Percentiles rank a stretch among this genome's conserved stretches.
These are phyloP conservation scores for Aphyosemion australe DNA, from an alignment of 2,113 vertebrate species.

Conservation along the genomic window DNA sequence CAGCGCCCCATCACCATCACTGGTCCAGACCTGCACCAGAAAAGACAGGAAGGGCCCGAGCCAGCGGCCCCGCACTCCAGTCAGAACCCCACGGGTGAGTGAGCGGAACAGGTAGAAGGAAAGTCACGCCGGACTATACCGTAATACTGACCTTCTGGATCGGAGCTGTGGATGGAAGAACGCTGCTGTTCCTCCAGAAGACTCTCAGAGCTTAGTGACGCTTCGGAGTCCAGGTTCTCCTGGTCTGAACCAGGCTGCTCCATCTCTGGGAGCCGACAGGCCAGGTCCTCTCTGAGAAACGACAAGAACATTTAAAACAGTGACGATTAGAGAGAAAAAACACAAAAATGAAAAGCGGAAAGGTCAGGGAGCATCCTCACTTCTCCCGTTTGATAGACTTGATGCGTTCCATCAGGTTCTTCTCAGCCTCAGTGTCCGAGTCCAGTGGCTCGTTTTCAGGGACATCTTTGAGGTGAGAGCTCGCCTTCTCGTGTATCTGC, in stretches of 20 bases:
- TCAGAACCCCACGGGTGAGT: constrained; percentile 66
- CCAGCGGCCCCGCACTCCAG: constrained; percentile 52
- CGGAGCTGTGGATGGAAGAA: constrained; percentile 60
- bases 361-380: constrained; percentile 69
- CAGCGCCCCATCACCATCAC: constrained; percentile 77
- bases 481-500: constrained; percentile 75
- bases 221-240: constrained; percentile 93
- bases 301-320: neutral
- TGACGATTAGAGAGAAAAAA: neutral
- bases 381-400: constrained; percentile 97
- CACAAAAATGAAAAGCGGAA: neutral
- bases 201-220: constrained; percentile 93
- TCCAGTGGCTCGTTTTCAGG: constrained; percentile 83
- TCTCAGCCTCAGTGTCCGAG: constrained; percentile 82
- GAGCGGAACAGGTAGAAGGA: constrained; percentile 39
- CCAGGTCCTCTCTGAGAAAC: constrained; percentile 88
- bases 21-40: constrained; percentile 82
- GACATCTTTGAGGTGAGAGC: constrained; percentile 75
- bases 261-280: constrained; percentile 91
- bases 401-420: constrained; percentile 89
- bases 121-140: constrained; percentile 57
- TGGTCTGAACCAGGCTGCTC: constrained; percentile 94
- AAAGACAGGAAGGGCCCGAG: constrained; percentile 67
- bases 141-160: constrained; percentile 91
- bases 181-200: constrained; percentile 87